A percentile compares a stretch with the other conserved stretches of the same genome.
phyloP scores from a whole-genome alignment of 2,888 invertebrate species.

The Cantharis nigra region DNA sequence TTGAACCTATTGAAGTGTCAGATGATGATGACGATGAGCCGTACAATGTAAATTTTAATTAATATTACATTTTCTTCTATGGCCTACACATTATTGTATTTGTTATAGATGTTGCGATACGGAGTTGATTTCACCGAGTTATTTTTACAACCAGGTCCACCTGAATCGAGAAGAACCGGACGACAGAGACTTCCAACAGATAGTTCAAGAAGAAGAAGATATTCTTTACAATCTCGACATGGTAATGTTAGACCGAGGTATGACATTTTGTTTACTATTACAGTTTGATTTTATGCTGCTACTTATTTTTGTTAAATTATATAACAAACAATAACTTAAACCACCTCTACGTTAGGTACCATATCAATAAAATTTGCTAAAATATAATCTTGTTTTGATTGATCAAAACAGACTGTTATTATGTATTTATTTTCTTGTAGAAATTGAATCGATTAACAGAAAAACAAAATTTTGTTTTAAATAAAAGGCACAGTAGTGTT shows the following conservation, averaged over 20 bases:
- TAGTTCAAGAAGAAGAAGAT: conserved; percentile 49
- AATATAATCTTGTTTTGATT: background rate
- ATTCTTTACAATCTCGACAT: conserved; percentile 49
- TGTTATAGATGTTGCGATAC: conserved; percentile 42
- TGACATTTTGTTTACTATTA: conserved; percentile 28
- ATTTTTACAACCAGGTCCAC: conserved; percentile 33
- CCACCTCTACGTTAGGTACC: background rate
- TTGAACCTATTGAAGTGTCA: conserved; percentile 58
- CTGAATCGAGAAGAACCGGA: conserved; percentile 47
- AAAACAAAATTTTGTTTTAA: no score
- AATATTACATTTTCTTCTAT: background rate
- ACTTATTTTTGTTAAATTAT: background rate
- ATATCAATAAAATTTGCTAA: background rate
- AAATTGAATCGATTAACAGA: no score
- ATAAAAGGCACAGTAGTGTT: no score
- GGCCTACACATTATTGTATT: background rate
- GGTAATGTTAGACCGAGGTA: conserved; percentile 53
- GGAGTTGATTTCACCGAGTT: conserved; percentile 38
- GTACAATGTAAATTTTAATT: conserved; percentile 33
- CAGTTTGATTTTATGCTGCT: background rate
- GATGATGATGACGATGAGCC: conserved; percentile 59
- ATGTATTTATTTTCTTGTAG: no score
- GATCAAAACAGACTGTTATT: no score
- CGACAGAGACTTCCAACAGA: conserved; percentile 47
- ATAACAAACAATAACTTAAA: background rate